Base-by-base conservation (phyloP, 2,113 vertebrate species). In the Trogon surrucura region DNA sequence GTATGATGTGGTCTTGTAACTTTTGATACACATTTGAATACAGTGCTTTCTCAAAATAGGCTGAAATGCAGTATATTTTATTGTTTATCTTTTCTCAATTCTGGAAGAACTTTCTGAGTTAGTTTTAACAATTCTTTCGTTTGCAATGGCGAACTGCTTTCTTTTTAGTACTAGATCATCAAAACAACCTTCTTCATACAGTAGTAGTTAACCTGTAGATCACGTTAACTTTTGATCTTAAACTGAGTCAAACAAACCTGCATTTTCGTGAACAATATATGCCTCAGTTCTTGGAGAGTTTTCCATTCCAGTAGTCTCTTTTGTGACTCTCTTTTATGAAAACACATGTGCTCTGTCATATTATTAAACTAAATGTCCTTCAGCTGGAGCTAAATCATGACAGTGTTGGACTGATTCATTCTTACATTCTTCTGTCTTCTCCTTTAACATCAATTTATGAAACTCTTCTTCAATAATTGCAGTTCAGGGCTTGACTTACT, bases 41-140 rank as follows among this genome's bases (percentile, higher is more conserved):
- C 0, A 0, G 4, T 27, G 12, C 13, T 17, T 86, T 89, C 5
- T 1, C 3, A 5, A 79, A 81, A 47, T 14, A 74, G 17, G 11
- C 15, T 73, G 60, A 58, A 48, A 62, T 54, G 10, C 10, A 53
- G 25, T 32, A 20, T 36, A 29, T 57, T 58, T 71, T 32, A 12
- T 34, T 62, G 20, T 47, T 81, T 73, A 72, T 60, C 11, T 16
- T 86, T 58, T 54, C 51, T 71, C n/a, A 30, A 26, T 48, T 78
- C 51, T 62, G 19, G 36, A 57, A 67, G 14, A 88, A 71, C 45
- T 45, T 81, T 50, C 47, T 16, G 19, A 64, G n/a, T 53, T n/a
- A 80, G 3, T 77, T 88, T 56, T 47, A 71, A 57, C 57, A 64
- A 64, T 29, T 44, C n/a, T 44, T 61, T 38, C 32, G 9, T 57